A percentile compares a stretch with the other conserved stretches of the same genome.
These are phyloP conservation scores for Lacerta viridis DNA, from an alignment of 2,797 vertebrate genomes.

Conservation along the genomic window DNA sequence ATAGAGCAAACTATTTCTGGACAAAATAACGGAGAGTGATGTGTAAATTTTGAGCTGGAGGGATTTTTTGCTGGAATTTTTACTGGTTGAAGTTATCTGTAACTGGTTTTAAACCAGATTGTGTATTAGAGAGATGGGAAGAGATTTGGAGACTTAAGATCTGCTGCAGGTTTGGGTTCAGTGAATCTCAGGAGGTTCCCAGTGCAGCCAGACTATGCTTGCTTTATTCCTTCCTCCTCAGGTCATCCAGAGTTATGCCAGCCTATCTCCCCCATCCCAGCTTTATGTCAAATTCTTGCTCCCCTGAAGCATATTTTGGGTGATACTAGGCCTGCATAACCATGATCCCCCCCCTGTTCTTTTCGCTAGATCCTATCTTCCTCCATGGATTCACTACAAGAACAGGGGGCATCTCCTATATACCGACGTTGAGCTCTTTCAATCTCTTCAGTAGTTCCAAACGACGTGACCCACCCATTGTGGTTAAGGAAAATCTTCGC, in stretches of 20 bases:
- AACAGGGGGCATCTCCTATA: constrained; percentile 88
- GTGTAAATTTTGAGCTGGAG: background rate
- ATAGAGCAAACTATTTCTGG: background rate
- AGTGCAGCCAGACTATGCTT: too few species aligned
- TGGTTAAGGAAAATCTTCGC: constrained; percentile 90
- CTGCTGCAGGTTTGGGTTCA: too few species aligned
- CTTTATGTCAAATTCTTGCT: too few species aligned
- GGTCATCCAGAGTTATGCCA: too few species aligned
- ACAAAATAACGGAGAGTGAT: background rate
- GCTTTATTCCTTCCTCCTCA: too few species aligned
- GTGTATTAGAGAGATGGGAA: background rate
- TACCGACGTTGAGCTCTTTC: constrained; percentile 88
- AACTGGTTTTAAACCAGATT: background rate
- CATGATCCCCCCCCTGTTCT: background rate
- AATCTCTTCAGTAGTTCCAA: constrained; percentile 92
- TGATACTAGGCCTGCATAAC: background rate
- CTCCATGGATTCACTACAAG: constrained; percentile 94
- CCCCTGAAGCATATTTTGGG: background rate
- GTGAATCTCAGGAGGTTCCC: too few species aligned
- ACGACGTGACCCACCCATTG: constrained; percentile 84
- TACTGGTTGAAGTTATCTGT: background rate
- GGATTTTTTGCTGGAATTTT: background rate
- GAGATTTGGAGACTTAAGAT: too few species aligned
- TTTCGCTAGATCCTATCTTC: constrained; percentile 82
- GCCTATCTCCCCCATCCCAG: too few species aligned